Evolutionary conservation across 2,797 vertebrate genomes (phyloP).

Genomic region (Scolopax bukidnonensis): DNA sequence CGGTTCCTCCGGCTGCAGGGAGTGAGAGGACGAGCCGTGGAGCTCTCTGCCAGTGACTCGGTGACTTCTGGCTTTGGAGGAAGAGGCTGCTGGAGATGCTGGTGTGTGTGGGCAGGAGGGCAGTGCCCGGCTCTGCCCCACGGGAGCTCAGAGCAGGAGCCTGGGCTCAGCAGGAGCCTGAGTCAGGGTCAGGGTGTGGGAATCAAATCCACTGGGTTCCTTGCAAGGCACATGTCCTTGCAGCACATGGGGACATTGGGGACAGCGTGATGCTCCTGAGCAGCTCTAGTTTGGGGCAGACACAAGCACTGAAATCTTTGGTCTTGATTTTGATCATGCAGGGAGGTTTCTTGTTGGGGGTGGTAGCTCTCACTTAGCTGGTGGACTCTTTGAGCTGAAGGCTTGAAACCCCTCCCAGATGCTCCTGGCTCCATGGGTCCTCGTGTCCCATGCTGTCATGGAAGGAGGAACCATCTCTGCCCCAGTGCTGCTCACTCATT

Average conservation of each 20-base stretch:
- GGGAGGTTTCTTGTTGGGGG: background rate
- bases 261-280: background rate
- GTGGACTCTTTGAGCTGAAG: background rate
- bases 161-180: rapidly evolving
- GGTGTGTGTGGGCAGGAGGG: background rate
- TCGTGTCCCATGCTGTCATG: rapidly evolving
- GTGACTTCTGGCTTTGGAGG: background rate
- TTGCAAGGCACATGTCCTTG: background rate
- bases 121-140: background rate
- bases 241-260: rapidly evolving
- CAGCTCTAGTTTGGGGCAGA: background rate
- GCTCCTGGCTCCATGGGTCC: background rate
- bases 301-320: rapidly evolving
- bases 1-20: background rate
- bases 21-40: background rate
- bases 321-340: background rate
- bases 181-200: background rate
- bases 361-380: rapidly evolving
- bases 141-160: background rate
- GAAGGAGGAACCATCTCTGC: background rate
- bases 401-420: background rate
- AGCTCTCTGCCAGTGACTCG: background rate
- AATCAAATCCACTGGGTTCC: rapidly evolving
- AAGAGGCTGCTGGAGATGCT: background rate
- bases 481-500: rapidly evolving